Conservation (phyloP, 2,113 vertebrate species). For the Dendropsophus ebraccatus region DNA sequence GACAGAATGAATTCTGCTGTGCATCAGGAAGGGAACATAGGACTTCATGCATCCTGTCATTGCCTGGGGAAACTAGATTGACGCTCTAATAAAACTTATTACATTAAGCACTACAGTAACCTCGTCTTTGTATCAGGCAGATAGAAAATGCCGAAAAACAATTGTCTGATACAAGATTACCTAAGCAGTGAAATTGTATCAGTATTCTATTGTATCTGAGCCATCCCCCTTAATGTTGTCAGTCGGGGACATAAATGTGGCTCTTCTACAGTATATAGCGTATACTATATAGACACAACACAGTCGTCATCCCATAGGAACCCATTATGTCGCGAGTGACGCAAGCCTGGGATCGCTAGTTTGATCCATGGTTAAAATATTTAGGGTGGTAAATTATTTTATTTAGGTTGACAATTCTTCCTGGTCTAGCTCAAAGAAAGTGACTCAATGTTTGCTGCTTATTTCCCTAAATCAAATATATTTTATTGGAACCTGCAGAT, state of each 20-base stretch:
- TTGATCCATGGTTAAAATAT: conserved; percentile 4
- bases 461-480: conserved; percentile 34
- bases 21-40: conserved; percentile 18
- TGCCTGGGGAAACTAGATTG: conserved; percentile 44
- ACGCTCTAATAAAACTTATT: conserved; percentile 53
- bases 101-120: conserved; percentile 41
- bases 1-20: conserved; percentile 40
- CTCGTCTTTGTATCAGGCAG: conserved; percentile 18
- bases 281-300: not conserved
- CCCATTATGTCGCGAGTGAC: conserved; percentile 22
- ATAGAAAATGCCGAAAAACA: not conserved
- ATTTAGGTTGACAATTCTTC: conserved; percentile 5
- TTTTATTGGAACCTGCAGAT: conserved; percentile 44
- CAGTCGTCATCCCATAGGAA: not conserved
- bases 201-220: not conserved
- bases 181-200: conserved; percentile 12
- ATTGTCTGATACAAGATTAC: not conserved
- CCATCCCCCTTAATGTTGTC: conserved; percentile 15
- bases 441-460: not conserved
- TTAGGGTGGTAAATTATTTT: not conserved
- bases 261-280: not conserved
- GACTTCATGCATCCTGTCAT: conserved; percentile 2
- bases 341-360: not conserved
- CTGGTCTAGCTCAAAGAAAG: not conserved
- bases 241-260: conserved; percentile 5